Percentiles rank a stretch among this genome's conserved stretches.
phyloP scores from a whole-genome alignment of 2,113 vertebrate species.

The Pseudois nayaur region DNA sequence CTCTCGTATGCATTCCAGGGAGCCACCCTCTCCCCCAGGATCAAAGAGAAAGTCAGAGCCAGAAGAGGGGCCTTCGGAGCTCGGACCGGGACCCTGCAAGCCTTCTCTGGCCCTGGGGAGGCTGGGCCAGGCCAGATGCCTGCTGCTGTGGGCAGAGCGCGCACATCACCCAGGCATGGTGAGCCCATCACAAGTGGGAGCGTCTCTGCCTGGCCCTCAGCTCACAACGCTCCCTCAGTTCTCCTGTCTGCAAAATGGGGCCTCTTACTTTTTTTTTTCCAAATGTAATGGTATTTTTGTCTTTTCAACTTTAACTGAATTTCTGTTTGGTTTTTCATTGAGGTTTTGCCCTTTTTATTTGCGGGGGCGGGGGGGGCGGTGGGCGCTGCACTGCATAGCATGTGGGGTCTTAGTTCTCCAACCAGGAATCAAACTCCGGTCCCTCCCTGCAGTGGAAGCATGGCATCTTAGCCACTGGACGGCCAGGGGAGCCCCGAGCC shows the following conservation, averaged over 20 bases:
- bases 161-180: accelerated
- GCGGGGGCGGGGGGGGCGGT: accelerated
- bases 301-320: not conserved
- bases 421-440: not conserved
- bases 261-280: not conserved
- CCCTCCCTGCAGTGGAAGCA: not conserved
- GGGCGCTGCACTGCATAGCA: not conserved
- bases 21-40: not conserved
- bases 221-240: not conserved
- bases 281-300: not conserved
- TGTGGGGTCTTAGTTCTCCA: not conserved
- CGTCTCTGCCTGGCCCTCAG: accelerated
- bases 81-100: not conserved
- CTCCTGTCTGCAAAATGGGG: not conserved
- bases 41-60: not conserved
- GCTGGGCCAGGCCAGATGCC: not conserved
- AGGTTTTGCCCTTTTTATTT: not conserved
- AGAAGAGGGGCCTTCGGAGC: not conserved
- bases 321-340: not conserved
- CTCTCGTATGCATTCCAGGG: not conserved
- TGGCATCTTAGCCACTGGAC: not conserved
- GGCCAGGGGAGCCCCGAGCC: not conserved
- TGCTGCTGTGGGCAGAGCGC: not conserved
- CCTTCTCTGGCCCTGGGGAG: not conserved
- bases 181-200: accelerated